phyloP scores from a whole-genome alignment of 2,797 vertebrate genomes.

The Columba guinea region DNA sequence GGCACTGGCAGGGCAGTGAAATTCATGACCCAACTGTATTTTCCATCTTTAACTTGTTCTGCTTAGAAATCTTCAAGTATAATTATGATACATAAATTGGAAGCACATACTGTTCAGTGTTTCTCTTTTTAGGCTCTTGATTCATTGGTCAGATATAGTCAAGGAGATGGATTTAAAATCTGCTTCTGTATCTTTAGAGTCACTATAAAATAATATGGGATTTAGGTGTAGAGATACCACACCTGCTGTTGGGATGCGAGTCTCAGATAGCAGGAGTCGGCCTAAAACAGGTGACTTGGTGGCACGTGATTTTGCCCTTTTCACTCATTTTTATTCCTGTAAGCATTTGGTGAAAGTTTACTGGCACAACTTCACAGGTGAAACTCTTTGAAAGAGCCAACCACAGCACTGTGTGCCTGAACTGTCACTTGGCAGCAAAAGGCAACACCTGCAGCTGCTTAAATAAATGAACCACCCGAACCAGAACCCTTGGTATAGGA shows the following conservation, averaged over 20 bases:
- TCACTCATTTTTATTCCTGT: background rate
- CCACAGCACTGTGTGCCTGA: background rate
- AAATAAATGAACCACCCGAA: conserved; percentile 11
- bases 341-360: conserved; percentile 20
- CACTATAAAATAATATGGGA: background rate
- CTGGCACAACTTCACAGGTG: conserved; percentile 41
- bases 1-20: background rate
- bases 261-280: background rate
- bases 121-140: background rate
- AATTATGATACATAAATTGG: background rate
- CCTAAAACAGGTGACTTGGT: background rate
- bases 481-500: background rate
- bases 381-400: background rate
- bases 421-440: conserved; percentile 9
- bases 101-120: conserved; percentile 12
- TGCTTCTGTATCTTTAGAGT: background rate
- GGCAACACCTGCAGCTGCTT: conserved; percentile 37
- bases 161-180: background rate
- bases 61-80: background rate
- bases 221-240: background rate
- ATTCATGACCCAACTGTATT: conserved; percentile 22
- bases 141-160: background rate
- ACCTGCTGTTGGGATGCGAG: background rate
- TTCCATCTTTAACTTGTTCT: conserved; percentile 33
- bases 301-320: background rate